Evolutionary conservation across 1,140 invertebrate genomes (phyloP).

Genomic region (Drosophila arizonae): DNA sequence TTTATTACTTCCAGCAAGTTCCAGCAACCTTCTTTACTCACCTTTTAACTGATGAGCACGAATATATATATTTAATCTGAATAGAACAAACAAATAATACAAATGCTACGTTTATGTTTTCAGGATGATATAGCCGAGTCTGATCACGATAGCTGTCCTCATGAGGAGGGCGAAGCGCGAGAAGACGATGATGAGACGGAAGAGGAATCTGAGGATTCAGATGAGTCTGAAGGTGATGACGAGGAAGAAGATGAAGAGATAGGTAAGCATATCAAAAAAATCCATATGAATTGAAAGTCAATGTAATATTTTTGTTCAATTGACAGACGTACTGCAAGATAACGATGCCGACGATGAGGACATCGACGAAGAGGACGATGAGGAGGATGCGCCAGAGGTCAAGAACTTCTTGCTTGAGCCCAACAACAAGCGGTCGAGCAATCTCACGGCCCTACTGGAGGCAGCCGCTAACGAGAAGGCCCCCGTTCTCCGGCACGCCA

Average conservation of each 20-base stretch:
- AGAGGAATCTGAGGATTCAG: constrained; percentile 77
- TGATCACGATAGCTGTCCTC: constrained; percentile 76
- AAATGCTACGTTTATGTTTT: constrained; percentile 31
- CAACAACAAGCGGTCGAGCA: constrained; percentile 70
- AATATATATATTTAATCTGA: constrained; percentile 19
- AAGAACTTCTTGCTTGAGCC: constrained; percentile 71
- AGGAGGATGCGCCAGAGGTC: constrained; percentile 72
- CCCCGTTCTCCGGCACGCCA: constrained; percentile 79
- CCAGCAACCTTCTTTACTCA: constrained; percentile 25
- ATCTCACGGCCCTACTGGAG: constrained; percentile 73
- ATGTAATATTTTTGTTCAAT: no score
- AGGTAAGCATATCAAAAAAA: constrained; percentile 32
- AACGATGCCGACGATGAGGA: constrained; percentile 80
- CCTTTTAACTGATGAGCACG: constrained; percentile 35
- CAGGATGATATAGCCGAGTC: constrained; percentile 80
- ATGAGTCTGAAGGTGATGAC: constrained; percentile 77
- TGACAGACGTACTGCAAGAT: constrained; percentile 70
- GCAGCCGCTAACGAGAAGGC: constrained; percentile 87
- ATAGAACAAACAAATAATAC: constrained; percentile 4
- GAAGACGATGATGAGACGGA: constrained; percentile 73
- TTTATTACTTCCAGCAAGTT: constrained; percentile 44
- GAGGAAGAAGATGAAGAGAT: constrained; percentile 81
- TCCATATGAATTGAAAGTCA: no score
- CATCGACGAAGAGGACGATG: constrained; percentile 80
- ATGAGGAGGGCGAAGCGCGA: constrained; percentile 66